phyloP scores from a whole-genome alignment of 2,113 vertebrate species.

The Ophiodon elongatus region DNA sequence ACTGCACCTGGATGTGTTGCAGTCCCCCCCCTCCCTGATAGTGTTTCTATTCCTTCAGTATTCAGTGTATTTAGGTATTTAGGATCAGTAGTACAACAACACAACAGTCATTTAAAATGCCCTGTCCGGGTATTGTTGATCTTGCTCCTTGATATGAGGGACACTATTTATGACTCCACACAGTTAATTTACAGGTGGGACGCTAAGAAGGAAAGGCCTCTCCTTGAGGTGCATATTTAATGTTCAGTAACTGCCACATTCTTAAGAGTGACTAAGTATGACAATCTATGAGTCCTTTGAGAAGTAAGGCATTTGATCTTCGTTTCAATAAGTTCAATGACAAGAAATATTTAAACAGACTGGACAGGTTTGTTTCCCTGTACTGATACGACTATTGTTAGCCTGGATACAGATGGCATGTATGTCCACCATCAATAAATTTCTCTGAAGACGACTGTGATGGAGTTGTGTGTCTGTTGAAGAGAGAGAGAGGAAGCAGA shows the following conservation, averaged over 20 bases:
- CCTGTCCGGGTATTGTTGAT: neutral
- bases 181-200: constrained; percentile 1
- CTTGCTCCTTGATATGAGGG: neutral
- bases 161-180: constrained; percentile 17
- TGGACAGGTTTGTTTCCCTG: constrained; percentile 20
- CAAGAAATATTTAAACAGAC: constrained; percentile 23
- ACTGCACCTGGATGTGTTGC: constrained; percentile 22
- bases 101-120: neutral
- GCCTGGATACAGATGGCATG: constrained; percentile 30
- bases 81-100: constrained; percentile 3
- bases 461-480: constrained; percentile 14
- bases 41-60: constrained; percentile 31
- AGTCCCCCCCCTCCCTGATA: neutral
- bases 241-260: neutral
- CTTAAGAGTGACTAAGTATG: neutral
- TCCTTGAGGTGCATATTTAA: neutral
- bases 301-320: neutral
- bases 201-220: neutral
- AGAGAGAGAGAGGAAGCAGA: neutral
- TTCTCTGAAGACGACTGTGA: constrained; percentile 25
- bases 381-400: constrained; percentile 1
- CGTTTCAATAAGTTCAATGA: neutral
- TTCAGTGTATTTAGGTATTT: constrained; percentile 38
- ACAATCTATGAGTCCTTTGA: neutral
- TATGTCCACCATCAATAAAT: constrained; percentile 66